A percentile compares a stretch with the other conserved stretches of the same genome.
phyloP scores from a whole-genome alignment of 2,113 vertebrate genomes.

The Lagenorhynchus albirostris region DNA sequence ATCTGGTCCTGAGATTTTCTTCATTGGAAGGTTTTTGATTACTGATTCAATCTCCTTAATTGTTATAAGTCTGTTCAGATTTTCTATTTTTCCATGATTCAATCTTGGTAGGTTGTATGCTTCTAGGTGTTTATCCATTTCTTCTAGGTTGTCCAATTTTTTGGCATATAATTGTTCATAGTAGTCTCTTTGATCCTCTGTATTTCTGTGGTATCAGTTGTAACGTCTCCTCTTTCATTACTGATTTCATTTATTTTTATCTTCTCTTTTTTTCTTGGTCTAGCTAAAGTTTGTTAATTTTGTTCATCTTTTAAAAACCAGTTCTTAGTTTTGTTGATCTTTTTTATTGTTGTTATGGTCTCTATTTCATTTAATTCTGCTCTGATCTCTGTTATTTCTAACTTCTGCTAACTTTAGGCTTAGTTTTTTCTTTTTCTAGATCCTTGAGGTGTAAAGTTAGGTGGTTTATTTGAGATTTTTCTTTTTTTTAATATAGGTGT shows the following conservation, averaged over 20 bases:
- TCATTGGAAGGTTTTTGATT: neutral
- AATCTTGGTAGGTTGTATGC: neutral
- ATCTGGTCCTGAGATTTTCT: neutral
- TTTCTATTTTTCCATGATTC: neutral
- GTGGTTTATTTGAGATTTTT: neutral
- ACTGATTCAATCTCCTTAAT: neutral
- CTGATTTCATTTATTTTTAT: neutral
- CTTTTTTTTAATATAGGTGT: neutral
- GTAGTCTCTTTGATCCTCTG: neutral
- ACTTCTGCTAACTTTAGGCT: neutral
- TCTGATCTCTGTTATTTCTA: neutral
- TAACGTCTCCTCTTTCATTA: neutral
- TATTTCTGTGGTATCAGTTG: neutral
- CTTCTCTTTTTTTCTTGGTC: neutral
- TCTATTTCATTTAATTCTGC: neutral
- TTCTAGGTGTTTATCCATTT: neutral
- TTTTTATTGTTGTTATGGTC: neutral
- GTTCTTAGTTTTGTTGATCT: neutral
- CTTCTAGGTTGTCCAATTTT: neutral
- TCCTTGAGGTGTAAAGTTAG: neutral
- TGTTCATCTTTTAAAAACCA: neutral
- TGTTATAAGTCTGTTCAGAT: neutral
- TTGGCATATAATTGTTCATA: neutral
- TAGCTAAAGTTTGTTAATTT: neutral
- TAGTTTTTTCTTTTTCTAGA: neutral